Evolutionary conservation across 2,888 invertebrate genomes (phyloP), one percentile per base, ranked within the genome.

Genomic region (Lomographa bimaculata): DNA sequence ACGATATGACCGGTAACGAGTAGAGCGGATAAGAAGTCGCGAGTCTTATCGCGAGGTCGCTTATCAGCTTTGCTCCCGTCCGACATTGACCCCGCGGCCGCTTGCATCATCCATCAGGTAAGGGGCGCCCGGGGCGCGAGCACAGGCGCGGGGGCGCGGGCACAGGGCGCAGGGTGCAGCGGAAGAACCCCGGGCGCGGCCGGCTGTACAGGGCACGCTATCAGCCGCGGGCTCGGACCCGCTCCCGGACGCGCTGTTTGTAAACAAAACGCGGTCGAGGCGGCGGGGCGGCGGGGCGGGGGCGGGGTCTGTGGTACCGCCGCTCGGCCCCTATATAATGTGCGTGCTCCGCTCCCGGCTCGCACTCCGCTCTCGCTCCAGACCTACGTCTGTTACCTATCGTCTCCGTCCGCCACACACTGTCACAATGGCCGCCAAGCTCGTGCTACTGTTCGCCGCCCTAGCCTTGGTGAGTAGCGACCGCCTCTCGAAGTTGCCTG

Each of bases 401-500:
- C 40, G 21, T 33, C 33, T 35, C 38, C 23, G 48, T 14, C 35
- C 32, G 18, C 25, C 12, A 25, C 38, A 30, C 30, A 34, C 26
- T 46, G 33, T 32, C 58, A 65, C 54, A 43, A 84, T 81, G 79
- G 66, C 71, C 51, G 63, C 60, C 61, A 80, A 76, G 59, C 60
- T 78, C 50, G 30, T 78, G 50, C 46, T 79, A n/a, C 45, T 81
- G 32, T 43, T 79, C 55, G 79, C 77, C 59, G 78, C 75, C 68
- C 38, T 84, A 60, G 84, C 81, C 23, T 51, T 84, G 62, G 86
- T 86, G 58, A 82, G 85, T 80, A 48, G 5, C 10, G n/a, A 1
- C 7, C 12, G 4, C 16, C 18, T 2, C n/a, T 7, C 12, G 4
- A n/a, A n/a, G n/a, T n/a, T n/a, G n/a, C n/a, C n/a, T n/a, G n/a